Evolutionary conservation across 2,797 vertebrate genomes (phyloP), one percentile per base, ranked within the genome.

Genomic region (Oreochromis grahami): DNA sequence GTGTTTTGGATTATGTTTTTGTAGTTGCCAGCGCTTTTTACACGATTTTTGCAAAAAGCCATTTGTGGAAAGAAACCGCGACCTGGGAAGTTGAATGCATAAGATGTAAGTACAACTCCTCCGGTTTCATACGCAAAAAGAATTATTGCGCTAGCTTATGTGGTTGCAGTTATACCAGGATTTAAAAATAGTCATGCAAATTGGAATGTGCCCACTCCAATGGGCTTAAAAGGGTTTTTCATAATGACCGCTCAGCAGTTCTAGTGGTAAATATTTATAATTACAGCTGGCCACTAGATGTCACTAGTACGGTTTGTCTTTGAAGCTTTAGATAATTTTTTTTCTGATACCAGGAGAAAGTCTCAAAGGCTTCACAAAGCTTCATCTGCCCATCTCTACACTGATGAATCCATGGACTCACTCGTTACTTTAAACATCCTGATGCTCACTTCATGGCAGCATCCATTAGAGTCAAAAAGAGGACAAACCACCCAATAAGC

Each of bases 241-340:
- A 60, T 34, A 34, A 34, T 60, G 56, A 34, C 15, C 5, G 0
- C 5, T 60, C 0, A 2, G 34, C 6, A 36, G 32, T 7, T 60
- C 4, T n/a, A n/a, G 6, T 2, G 1, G 8, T 36, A 3, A 60
- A 60, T 36, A 63, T 12, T 63, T 63, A 63, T n/a, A 63, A 63
- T n/a, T 63, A n/a, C 58, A 63, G 11, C 58, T 63, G 58, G 6
- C 19, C 32, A 36, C 32, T 63, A 63, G 58, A 36, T 63, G 17
- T 36, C 32, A 63, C 58, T 63, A n/a, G 32, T 10, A 63, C 0
- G 8, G 55, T 58, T 3, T 17, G 32, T 12, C 17, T 63, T 36
- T 36, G 58, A 63, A 36, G 58, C 0, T 63, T 36, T 36, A n/a
- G 10, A 12, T 60, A 0, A 2, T 6, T 32, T 34, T 60, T 60